Evolutionary conservation across 2,113 vertebrate species (phyloP).

Genomic region (Psettodes erumei): DNA sequence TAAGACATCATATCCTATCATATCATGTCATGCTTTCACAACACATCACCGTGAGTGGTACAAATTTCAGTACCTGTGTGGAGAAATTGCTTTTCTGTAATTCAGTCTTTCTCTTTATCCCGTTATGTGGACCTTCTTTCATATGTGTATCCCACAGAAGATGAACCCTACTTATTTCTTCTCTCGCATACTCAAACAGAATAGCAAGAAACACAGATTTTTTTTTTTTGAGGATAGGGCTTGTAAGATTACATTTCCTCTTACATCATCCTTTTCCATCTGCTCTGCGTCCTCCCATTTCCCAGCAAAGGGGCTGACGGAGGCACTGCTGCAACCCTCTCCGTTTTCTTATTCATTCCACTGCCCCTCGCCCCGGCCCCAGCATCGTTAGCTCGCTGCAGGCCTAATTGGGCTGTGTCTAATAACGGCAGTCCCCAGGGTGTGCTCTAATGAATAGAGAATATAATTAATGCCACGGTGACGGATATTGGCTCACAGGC

Average conservation of each 20-base stretch:
- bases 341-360: constrained; percentile 58
- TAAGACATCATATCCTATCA: not conserved
- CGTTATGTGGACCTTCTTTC: not conserved
- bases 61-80: constrained; percentile 11
- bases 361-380: constrained; percentile 54
- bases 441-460: constrained; percentile 79
- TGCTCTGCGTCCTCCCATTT: constrained; percentile 36
- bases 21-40: constrained; percentile 8
- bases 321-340: constrained; percentile 46
- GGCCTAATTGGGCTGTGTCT: constrained; percentile 80
- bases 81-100: constrained; percentile 17
- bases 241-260: constrained; percentile 46
- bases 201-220: constrained; percentile 27
- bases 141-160: constrained; percentile 18
- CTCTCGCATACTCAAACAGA: constrained; percentile 15
- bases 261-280: constrained; percentile 59
- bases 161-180: constrained; percentile 15
- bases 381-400: constrained; percentile 74
- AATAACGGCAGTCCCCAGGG: constrained; percentile 74
- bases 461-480: constrained; percentile 81
- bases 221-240: constrained; percentile 36
- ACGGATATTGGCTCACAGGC: constrained; percentile 74
- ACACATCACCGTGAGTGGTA: constrained; percentile 1
- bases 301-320: constrained; percentile 45
- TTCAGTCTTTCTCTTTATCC: constrained; percentile 8